Conservation (phyloP, 2,888 invertebrate genomes). For the Limnephilus rhombicus region DNA sequence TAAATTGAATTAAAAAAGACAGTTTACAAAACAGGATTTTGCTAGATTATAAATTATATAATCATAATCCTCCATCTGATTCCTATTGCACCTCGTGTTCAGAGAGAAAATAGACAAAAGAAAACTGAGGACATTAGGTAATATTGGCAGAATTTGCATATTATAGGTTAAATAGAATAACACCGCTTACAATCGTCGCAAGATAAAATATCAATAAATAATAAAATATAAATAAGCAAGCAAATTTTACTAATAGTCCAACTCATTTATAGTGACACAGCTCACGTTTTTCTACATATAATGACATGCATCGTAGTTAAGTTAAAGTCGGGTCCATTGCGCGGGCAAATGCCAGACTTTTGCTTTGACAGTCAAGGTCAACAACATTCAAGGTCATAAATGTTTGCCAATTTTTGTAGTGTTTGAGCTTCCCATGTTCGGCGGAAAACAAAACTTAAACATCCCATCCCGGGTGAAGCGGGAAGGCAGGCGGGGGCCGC, state of each 20-base stretch:
- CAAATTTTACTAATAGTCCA: background rate
- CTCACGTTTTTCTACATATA: background rate
- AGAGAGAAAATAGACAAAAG: background rate
- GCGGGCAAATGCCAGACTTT: no score
- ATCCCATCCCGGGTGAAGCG: no score
- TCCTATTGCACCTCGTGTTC: background rate
- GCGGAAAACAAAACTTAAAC: no score
- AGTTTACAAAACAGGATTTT: background rate
- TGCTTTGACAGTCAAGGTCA: no score
- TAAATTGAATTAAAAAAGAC: no score
- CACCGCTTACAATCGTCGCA: background rate
- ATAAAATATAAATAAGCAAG: background rate
- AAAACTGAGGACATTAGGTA: background rate
- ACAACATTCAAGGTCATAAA: no score
- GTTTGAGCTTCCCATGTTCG: no score
- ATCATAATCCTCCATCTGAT: background rate
- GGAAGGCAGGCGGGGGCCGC: no score
- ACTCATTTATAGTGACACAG: background rate
- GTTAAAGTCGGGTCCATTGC: no score
- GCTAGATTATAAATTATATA: background rate
- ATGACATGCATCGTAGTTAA: background rate
- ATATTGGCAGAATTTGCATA: background rate
- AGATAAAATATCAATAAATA: background rate
- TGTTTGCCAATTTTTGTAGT: no score
- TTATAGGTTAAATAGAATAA: background rate